Base-by-base conservation (phyloP, 2,113 vertebrate species). In the Empidonax traillii region DNA sequence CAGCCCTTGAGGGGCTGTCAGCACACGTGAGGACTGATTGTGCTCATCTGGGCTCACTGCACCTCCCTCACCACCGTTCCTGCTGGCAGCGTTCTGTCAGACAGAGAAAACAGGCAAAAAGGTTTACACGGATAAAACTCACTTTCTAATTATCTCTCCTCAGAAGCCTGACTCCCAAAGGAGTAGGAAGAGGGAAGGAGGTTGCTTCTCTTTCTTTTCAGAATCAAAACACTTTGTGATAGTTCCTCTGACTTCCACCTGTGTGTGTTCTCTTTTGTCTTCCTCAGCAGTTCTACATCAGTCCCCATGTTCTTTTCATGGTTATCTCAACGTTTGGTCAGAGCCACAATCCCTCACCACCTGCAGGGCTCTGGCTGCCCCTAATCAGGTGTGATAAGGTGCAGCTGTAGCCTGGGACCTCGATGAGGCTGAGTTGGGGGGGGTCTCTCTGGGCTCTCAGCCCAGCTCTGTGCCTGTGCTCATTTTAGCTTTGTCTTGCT, bases 391-490 rank as follows among this genome's bases (percentile, higher is more conserved):
- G 28, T 39, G 59, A 39, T 30, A 9, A 1, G 27, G 21, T 25
- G 59, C 44, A 80, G 31, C 81, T 63, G 53, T 41, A 73, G 41
- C 72, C 53, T 22, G 37, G n/a, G 18, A 44, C 35, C 52, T 4
- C 8, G 12, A 43, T 10, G 55, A 2, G 12, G 0, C 58, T 10
- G 47, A 28, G 63, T 44, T 35, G 30, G 7, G 49, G 8, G 2
- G 1, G 21, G 35, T 5, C 52, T n/a, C 3, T 0, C 6, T 8
- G 41, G 14, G 41, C 41, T 43, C 13, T 55, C 0, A 0, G 33
- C 8, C 14, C 8, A 16, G 27, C 17, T 43, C 19, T 2, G 47
- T 23, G 6, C 9, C 7, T 66, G 7, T 59, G 17, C 14, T 37
- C 4, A 14, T 59, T 17, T 27, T 30, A 39, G 31, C 14, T 30